Evolutionary conservation across 35 echinoderm and acorn worm species (phyloP).

Genomic region (Anneissia japonica): DNA sequence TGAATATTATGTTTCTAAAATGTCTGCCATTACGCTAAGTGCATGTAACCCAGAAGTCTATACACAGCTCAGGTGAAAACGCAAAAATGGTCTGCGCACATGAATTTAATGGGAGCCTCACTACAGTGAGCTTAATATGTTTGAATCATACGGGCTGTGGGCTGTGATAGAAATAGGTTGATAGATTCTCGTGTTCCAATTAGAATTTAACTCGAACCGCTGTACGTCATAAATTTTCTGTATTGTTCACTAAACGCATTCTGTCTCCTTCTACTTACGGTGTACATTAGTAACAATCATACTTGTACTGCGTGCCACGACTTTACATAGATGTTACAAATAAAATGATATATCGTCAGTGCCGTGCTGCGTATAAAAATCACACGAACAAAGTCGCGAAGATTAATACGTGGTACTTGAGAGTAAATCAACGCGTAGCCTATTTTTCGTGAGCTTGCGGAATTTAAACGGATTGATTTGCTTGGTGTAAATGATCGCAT

Average conservation of each 20-base stretch:
- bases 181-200: background rate
- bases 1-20: background rate
- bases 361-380: background rate
- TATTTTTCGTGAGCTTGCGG: background rate
- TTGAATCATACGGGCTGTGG: background rate
- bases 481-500: background rate
- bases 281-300: background rate
- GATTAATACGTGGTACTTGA: background rate
- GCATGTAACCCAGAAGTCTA: background rate
- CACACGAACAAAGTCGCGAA: background rate
- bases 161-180: background rate
- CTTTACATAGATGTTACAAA: background rate
- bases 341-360: background rate
- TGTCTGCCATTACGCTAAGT: background rate
- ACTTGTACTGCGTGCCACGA: background rate
- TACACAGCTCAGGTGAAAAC: background rate
- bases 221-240: background rate
- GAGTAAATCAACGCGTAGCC: background rate
- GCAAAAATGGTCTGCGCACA: background rate
- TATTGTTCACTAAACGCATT: background rate
- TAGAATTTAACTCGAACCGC: background rate
- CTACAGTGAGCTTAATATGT: background rate
- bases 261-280: background rate
- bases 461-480: background rate
- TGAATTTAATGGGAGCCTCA: background rate